Evolutionary conservation across 2,113 vertebrate genomes (phyloP), one percentile per base, ranked within the genome.

Genomic region (Chaetura pelagica): DNA sequence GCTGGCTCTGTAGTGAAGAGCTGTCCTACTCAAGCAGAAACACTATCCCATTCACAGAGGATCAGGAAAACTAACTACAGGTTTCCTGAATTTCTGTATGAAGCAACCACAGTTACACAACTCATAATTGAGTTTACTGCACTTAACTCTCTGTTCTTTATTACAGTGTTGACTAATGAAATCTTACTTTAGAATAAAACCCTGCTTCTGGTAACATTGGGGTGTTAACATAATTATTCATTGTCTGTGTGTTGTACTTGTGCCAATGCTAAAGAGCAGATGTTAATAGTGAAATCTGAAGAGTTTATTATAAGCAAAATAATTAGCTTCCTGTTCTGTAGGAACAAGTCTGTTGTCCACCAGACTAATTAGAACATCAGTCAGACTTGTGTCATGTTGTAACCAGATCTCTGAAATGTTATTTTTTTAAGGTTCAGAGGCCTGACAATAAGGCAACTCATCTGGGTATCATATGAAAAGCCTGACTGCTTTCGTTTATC

Each of bases 291-390:
- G 90, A 94, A 96, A 96, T 81, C 79, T 68, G 61, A 89, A 75
- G 88, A 90, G 64, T 92, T 95, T 92, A 80, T 96, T 96, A 78
- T 49, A 91, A 67, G 40, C 59, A 80, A 88, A 88, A 68, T 90
- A 92, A 93, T 96, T 90, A 96, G 68, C 85, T 96, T 95, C 94
- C 90, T 96, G 88, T 94, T 95, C 73, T 94, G 82, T 75, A 95
- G 73, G 76, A 94, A 88, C 79, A 92, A 88, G 76, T 72, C 72
- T 93, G 55, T 63, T 92, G 94, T 96, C 85, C 94, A 93, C 59
- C 68, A 92, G 52, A 69, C 59, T 94, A 90, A 93, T 93, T 93
- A 92, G 75, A 95, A 75, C 55, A 96, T 51, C 75, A 86, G 83
- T 61, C 76, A 90, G 72, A 35, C 85, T 91, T 86, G 68, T 90